Evolutionary conservation across 2,797 vertebrate species (phyloP).

Genomic region (Sebastes steindachneri): DNA sequence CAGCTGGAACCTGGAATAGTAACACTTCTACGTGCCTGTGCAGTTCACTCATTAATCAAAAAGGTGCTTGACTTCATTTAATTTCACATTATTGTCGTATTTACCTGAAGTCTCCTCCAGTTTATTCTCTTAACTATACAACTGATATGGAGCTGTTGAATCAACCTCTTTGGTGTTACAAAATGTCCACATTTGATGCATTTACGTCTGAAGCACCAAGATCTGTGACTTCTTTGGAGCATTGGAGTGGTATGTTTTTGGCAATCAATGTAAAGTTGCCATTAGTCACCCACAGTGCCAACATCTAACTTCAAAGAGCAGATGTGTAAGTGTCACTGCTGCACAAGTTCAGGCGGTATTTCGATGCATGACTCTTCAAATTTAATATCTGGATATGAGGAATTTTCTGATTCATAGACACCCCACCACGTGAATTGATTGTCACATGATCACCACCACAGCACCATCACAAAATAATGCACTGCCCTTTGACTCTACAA

Average conservation of each 20-base stretch:
- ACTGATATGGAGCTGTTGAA: background rate
- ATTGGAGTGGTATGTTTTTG: background rate
- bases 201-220: conserved; percentile 5
- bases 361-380: background rate
- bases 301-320: background rate
- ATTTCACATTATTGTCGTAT: conserved; percentile 30
- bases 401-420: conserved; percentile 1
- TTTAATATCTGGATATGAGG: background rate
- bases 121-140: conserved; percentile 11
- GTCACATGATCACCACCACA: conserved; percentile 57
- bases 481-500: conserved; percentile 85
- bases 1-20: conserved; percentile 82
- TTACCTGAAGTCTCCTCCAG: conserved; percentile 26
- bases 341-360: conserved; percentile 17
- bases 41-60: conserved; percentile 43
- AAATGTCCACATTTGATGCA: background rate
- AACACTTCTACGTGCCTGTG: conserved; percentile 67
- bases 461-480: conserved; percentile 81
- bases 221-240: background rate
- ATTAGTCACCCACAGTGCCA: background rate
- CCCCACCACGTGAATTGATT: conserved; percentile 29
- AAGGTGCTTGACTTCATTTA: conserved; percentile 69
- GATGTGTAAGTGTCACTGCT: background rate
- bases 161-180: background rate
- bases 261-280: background rate